phyloP scores from a whole-genome alignment of 2,797 vertebrate genomes.

The Diplodus puntazzo region DNA sequence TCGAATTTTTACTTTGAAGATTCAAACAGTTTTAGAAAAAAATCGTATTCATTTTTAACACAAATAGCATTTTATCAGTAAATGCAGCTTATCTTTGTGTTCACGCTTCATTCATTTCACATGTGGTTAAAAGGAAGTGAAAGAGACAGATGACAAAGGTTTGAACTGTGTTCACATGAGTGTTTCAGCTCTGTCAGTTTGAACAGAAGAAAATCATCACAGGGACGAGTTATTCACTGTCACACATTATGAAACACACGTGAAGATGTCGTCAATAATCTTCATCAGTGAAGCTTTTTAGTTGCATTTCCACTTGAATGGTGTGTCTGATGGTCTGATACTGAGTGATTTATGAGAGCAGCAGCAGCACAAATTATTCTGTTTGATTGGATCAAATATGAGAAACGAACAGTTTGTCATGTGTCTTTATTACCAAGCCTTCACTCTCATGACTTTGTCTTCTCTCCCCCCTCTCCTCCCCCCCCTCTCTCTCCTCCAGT shows the following conservation, averaged over 20 bases:
- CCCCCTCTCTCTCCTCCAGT: slow-evolving; percentile 24
- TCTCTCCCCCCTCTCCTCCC: neutral
- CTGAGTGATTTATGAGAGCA: slow-evolving; percentile 9
- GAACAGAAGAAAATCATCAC: neutral
- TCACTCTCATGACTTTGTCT: neutral
- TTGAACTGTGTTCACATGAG: neutral
- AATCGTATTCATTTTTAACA: no score
- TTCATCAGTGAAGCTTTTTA: neutral
- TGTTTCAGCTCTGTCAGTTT: no score
- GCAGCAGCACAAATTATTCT: neutral
- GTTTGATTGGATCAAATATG: neutral
- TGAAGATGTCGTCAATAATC: slow-evolving; percentile 8
- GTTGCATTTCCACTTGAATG: neutral
- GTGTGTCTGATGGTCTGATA: slow-evolving; percentile 14
- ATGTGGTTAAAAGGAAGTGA: slow-evolving; percentile 23
- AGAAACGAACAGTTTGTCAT: neutral
- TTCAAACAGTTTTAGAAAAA: no score
- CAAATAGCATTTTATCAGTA: no score
- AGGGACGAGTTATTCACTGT: neutral
- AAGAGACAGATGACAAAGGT: slow-evolving; percentile 18
- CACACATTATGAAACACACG: neutral
- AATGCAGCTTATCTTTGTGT: neutral
- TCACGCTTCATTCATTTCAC: neutral
- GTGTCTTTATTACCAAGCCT: neutral
- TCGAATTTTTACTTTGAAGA: no score